Evolutionary conservation across 2,888 invertebrate species (phyloP).

Genomic region (Acleris laterana): DNA sequence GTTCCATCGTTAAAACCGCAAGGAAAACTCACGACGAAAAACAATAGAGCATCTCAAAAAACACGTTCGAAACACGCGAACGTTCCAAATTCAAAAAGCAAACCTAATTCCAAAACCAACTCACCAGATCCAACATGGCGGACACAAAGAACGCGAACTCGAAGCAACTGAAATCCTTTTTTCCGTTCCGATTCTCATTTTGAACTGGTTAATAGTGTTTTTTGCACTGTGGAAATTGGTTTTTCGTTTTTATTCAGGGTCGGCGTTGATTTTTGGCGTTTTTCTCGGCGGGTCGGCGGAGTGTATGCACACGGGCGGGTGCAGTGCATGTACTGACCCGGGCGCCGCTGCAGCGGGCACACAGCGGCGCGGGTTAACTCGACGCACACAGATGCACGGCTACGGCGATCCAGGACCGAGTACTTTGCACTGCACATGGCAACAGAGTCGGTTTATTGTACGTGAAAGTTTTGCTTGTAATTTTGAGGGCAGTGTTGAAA

Average conservation of each 20-base stretch:
- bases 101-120: conserved; percentile 50
- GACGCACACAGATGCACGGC: conserved; percentile 10
- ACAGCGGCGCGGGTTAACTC: conserved; percentile 31
- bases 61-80: conserved; percentile 19
- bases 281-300: conserved; percentile 18
- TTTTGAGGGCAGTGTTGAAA: too few species aligned
- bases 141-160: conserved; percentile 50
- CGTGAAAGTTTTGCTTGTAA: neutral
- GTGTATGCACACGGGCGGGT: conserved; percentile 47
- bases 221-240: conserved; percentile 1
- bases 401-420: conserved; percentile 26
- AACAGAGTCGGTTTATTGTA: conserved; percentile 21
- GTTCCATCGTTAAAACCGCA: too few species aligned
- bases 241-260: neutral
- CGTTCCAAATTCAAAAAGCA: conserved; percentile 59
- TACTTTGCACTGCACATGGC: conserved; percentile 35
- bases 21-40: neutral
- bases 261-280: conserved; percentile 29
- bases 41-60: neutral
- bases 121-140: conserved; percentile 61
- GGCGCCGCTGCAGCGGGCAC: conserved; percentile 42
- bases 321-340: conserved; percentile 46
- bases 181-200: conserved; percentile 36
- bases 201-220: neutral
- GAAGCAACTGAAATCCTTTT: conserved; percentile 44